Conservation (phyloP, 1,140 invertebrate species). For the Melitaea cinxia region DNA sequence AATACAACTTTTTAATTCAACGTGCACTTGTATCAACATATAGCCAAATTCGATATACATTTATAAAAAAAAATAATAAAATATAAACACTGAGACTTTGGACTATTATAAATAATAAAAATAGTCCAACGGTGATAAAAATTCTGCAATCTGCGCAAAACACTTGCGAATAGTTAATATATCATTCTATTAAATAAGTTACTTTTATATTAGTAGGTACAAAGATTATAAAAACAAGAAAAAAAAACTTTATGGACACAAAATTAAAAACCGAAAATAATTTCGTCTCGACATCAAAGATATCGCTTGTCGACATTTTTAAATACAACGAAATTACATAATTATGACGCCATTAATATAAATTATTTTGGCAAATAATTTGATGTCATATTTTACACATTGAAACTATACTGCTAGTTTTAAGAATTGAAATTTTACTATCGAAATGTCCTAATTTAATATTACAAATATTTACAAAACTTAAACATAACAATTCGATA, state of each 20-base stretch:
- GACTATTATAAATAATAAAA: too few species aligned
- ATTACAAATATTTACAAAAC: background rate
- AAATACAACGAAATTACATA: background rate
- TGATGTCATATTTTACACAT: slow-evolving; percentile 16
- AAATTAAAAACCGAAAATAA: background rate
- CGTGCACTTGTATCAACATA: too few species aligned
- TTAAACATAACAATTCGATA: background rate
- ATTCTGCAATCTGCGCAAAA: background rate
- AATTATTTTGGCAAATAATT: slow-evolving; percentile 22
- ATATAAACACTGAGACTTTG: too few species aligned
- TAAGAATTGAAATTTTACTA: slow-evolving; percentile 3
- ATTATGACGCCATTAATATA: background rate
- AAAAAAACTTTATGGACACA: background rate
- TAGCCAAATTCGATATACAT: too few species aligned
- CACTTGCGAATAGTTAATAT: slow-evolving; percentile 7
- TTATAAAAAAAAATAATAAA: too few species aligned
- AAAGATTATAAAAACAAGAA: background rate
- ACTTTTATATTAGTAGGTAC: slow-evolving; percentile 12
- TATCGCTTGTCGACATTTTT: background rate
- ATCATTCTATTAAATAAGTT: slow-evolving; percentile 6
- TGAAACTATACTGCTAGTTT: background rate
- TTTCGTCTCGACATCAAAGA: background rate
- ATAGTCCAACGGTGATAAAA: background rate
- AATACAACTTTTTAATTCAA: too few species aligned
- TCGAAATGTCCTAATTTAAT: background rate